A percentile compares a stretch with the other conserved stretches of the same genome.
Evolutionary conservation across 1,140 invertebrate species (phyloP).

Genomic region (Drosophila navojoa): DNA sequence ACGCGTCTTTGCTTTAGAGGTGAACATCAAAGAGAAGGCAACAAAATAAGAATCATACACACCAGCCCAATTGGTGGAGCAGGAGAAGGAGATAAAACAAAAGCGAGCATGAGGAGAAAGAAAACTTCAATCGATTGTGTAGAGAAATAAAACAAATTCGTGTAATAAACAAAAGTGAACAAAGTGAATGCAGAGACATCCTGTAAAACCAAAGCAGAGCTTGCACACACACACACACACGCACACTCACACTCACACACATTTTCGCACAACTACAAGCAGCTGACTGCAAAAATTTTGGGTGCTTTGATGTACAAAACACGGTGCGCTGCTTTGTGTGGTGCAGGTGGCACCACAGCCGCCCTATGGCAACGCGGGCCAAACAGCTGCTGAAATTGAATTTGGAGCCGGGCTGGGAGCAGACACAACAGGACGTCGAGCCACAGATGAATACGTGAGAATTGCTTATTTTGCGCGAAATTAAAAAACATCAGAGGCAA

Average conservation of each 20-base stretch:
- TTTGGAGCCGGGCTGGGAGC: constrained; percentile 44
- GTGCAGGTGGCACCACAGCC: constrained; percentile 48
- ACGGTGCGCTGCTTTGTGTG: constrained; percentile 41
- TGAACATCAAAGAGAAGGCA: constrained; percentile 63
- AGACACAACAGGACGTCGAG: constrained; percentile 49
- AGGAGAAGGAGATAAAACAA: constrained; percentile 26
- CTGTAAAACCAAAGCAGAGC: constrained; percentile 34
- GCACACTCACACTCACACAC: constrained; percentile 13
- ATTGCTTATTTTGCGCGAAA: constrained; percentile 81
- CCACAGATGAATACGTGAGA: constrained; percentile 70
- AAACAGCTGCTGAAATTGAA: constrained; percentile 54
- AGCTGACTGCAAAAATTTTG: constrained; percentile 61
- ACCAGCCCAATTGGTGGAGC: constrained; percentile 30
- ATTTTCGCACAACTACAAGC: constrained; percentile 30
- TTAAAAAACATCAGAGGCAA: constrained; percentile 71
- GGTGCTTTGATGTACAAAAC: constrained; percentile 79
- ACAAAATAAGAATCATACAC: constrained; percentile 5
- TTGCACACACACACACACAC: constrained; percentile 1
- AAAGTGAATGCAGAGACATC: constrained; percentile 46
- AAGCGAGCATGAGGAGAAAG: constrained; percentile 19
- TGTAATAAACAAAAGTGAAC: constrained; percentile 46
- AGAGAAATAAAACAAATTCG: constrained; percentile 72
- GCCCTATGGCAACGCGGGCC: constrained; percentile 59
- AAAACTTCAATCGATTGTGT: constrained; percentile 72
- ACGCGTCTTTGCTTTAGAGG: constrained; percentile 18